Percentiles rank a stretch among this genome's conserved stretches.
phyloP scores from a whole-genome alignment of 2,797 vertebrate species.

The Tragopan temminckii region DNA sequence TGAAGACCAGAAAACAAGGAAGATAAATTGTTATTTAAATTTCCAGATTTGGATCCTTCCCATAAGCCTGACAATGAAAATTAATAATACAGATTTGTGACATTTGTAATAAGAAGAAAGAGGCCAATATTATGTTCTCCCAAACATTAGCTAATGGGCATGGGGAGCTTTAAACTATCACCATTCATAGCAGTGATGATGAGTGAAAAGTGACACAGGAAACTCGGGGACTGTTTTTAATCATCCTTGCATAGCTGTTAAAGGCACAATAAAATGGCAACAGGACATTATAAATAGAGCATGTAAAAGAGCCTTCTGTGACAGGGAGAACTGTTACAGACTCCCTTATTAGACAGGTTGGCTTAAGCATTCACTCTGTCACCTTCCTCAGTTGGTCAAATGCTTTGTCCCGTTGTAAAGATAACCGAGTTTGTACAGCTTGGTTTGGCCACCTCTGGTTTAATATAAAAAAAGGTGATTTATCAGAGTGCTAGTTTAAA shows the following conservation, averaged over 20 bases:
- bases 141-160: conserved; percentile 34
- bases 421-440: background rate
- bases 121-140: background rate
- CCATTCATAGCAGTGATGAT: conserved; percentile 42
- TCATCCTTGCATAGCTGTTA: conserved; percentile 54
- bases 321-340: conserved; percentile 42
- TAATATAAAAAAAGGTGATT: background rate
- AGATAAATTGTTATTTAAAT: conserved; percentile 68
- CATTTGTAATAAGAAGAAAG: background rate
- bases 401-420: background rate
- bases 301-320: conserved; percentile 57
- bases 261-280: conserved; percentile 69
- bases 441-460: background rate
- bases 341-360: conserved; percentile 31
- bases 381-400: background rate
- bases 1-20: conserved; percentile 61
- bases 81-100: conserved; percentile 22
- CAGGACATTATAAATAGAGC: conserved; percentile 63
- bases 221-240: conserved; percentile 63
- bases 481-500: background rate
- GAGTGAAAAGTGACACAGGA: conserved; percentile 72
- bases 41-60: conserved; percentile 50
- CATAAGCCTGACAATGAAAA: conserved; percentile 54
- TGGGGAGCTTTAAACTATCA: conserved; percentile 58
- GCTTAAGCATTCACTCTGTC: conserved; percentile 29